Evolutionary conservation across 2,797 vertebrate species (phyloP).

Genomic region (Scolopax bukidnonensis): DNA sequence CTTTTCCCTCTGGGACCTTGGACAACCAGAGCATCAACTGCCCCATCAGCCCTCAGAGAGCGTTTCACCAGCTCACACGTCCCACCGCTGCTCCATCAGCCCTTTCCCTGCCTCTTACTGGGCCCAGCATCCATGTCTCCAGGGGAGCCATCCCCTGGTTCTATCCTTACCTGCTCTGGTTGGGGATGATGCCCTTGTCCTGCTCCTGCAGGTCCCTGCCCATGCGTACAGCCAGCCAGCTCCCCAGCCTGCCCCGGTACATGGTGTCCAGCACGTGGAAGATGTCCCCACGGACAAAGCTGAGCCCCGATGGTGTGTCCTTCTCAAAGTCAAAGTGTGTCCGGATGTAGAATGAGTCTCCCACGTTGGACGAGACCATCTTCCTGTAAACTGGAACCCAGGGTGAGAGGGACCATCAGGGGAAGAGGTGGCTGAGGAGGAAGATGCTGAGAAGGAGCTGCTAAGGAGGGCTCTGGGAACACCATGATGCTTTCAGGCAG

Average conservation of each 20-base stretch:
- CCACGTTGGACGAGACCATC: slow-evolving; percentile 87
- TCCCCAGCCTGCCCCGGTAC: slow-evolving; percentile 86
- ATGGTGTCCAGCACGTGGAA: slow-evolving; percentile 96
- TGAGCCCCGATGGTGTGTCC: slow-evolving; percentile 80
- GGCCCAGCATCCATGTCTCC: neutral
- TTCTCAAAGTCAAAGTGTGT: slow-evolving; percentile 93
- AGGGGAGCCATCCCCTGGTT: neutral
- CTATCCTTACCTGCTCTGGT: slow-evolving; percentile 82
- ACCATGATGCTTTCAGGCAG: neutral
- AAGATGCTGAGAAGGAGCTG: neutral
- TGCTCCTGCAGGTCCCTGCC: slow-evolving; percentile 89
- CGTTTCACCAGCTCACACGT: neutral
- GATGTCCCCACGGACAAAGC: slow-evolving; percentile 91
- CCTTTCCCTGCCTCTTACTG: neutral
- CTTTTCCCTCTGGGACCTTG: neutral
- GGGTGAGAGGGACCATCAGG: neutral
- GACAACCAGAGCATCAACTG: neutral
- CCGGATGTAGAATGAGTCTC: slow-evolving; percentile 95
- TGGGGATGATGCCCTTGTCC: slow-evolving; percentile 94
- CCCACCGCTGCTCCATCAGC: neutral
- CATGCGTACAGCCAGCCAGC: slow-evolving; percentile 91
- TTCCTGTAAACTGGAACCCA: slow-evolving; percentile 88
- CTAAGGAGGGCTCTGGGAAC: neutral
- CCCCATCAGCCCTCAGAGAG: neutral
- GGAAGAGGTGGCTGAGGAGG: neutral